Conservation (phyloP, 2,113 vertebrate genomes). For the Antechinus stuartii region DNA sequence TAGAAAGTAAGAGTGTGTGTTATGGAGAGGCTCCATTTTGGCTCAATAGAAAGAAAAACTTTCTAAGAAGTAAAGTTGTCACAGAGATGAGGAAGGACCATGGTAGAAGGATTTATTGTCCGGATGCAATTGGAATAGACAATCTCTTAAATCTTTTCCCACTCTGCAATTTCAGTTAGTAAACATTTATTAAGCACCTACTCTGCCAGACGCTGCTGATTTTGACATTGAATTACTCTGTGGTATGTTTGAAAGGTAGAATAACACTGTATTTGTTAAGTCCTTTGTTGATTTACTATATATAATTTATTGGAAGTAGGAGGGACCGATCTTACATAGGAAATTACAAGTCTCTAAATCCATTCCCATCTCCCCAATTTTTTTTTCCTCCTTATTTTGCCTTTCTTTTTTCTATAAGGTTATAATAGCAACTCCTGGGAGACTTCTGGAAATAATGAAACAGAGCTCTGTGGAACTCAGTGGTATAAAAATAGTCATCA, state of each 20-base stretch:
- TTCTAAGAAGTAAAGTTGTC: not conserved
- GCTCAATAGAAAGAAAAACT: not conserved
- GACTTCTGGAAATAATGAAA: conserved; percentile 94
- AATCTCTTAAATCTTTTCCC: not conserved
- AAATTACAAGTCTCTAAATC: not conserved
- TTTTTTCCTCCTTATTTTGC: not conserved
- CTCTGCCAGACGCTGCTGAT: not conserved
- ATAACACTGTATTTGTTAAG: not conserved
- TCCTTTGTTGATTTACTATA: not conserved
- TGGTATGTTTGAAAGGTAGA: not conserved
- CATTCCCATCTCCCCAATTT: not conserved
- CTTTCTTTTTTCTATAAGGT: conserved; percentile 84
- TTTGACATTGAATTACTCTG: not conserved
- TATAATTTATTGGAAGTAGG: not conserved
- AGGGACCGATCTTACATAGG: not conserved
- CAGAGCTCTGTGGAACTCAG: conserved; percentile 89
- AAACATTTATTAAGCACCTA: not conserved
- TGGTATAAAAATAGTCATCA: conserved; percentile 89
- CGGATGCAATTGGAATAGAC: not conserved
- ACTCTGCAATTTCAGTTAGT: not conserved
- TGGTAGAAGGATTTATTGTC: not conserved
- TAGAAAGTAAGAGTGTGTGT: not conserved
- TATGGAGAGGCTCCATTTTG: not conserved
- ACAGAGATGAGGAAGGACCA: not conserved
- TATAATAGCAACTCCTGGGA: conserved; percentile 95